Evolutionary conservation across 2,113 vertebrate genomes (phyloP).

Genomic region (Otolemur garnettii): DNA sequence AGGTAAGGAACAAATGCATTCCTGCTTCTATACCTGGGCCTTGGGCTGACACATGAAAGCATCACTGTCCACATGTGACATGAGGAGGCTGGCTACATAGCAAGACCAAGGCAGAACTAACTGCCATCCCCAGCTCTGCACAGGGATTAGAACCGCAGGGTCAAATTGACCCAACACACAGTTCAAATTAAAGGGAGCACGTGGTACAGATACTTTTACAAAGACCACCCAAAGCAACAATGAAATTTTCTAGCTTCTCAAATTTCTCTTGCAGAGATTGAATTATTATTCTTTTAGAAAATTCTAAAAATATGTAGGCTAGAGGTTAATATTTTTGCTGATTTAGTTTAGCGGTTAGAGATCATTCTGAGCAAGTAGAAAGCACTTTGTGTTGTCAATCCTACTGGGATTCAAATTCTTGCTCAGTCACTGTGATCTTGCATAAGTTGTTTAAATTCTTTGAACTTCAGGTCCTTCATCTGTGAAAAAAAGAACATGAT

Average conservation of each 20-base stretch:
- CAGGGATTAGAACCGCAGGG: background rate
- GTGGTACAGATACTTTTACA: background rate
- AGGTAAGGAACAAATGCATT: background rate
- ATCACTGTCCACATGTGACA: background rate
- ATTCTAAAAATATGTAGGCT: background rate
- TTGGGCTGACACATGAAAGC: background rate
- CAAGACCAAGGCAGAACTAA: background rate
- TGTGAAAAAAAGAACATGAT: background rate
- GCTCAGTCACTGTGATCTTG: background rate
- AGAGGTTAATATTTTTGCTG: background rate
- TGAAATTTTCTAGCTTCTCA: background rate
- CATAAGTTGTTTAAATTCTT: background rate
- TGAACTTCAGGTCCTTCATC: background rate
- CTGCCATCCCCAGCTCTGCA: no score
- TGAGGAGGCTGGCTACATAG: background rate
- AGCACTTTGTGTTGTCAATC: background rate
- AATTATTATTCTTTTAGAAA: slow-evolving; percentile 12
- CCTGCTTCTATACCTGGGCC: background rate
- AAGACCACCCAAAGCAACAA: background rate
- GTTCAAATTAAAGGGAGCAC: background rate
- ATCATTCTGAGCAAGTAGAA: background rate
- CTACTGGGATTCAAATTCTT: background rate
- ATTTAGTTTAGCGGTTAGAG: background rate
- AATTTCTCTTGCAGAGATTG: background rate
- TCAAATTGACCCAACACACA: background rate